Base-by-base conservation (phyloP, 2,113 vertebrate genomes). In the Mesembrinibis cayennensis region DNA sequence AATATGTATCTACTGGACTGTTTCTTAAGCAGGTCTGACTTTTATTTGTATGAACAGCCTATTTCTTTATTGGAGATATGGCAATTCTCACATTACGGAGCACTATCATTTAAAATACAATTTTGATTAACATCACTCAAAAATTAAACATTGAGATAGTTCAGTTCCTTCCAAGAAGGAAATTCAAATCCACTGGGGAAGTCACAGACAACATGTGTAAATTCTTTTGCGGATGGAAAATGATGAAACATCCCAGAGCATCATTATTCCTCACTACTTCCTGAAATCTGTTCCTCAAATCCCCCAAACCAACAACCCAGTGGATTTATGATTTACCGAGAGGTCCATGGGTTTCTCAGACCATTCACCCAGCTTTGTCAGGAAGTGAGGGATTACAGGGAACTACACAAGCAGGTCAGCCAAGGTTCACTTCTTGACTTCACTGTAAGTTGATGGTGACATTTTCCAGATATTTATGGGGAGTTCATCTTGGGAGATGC, bases 381-480 rank as follows among this genome's bases (percentile, higher is more conserved):
- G 67, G 98, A 97, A 98, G 96, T 96, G 86, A 95, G 97, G 95
- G 96, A 97, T 98, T 98, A 98, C 86, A 95, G 89, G 55, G 93
- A 97, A 90, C 96, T 96, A 92, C 69, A 73, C 26, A 23, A 74
- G 59, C 8, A 83, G 97, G 98, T 98, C 97, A 97, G 98, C 98
- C 98, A 98, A 98, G 96, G 98, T 97, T 98, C 97, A 96, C 3
- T 21, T 95, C 96, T 97, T 98, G 97, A 89, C 74, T 95, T 71
- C 59, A 83, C 44, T 83, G 45, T 87, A 90, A 82, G 72, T 61
- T 82, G 77, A 94, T 82, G 44, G 62, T 82, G 93, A 98, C 90
- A 80, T 97, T 97, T 97, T 96, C 96, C 97, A 98, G 98, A 96
- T 97, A 98, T 97, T 98, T 97, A 95, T 92, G 77, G 76, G 61